Base-by-base conservation (phyloP, 2,797 vertebrate species). In the Rachycentron canadum region DNA sequence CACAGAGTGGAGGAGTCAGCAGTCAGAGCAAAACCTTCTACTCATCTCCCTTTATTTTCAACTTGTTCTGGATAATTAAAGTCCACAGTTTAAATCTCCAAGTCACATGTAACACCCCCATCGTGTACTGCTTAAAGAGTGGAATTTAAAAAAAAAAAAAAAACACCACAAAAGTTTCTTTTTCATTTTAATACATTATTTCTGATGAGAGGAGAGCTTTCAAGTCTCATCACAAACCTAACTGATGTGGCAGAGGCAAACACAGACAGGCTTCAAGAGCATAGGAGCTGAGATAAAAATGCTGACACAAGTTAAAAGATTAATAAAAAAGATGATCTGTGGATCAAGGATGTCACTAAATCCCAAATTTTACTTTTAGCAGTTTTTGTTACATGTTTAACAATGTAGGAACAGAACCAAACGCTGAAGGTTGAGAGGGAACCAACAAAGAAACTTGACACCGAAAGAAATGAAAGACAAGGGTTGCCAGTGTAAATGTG, bases 171-270 rank as follows among this genome's bases (percentile, higher is more conserved):
- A 34, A 34, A 52, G 5, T 8, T 73, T 45, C 2, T 19, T 69
- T 78, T 25, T 17, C 21, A 21, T 23, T 86, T 78, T 74, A 77
- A 67, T 78, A 30, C 7, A 36, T 73, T 34, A 60, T 78, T 69
- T 79, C 56, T 79, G 80, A 81, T 25, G 65, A 72, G 60, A 69
- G 52, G 41, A 78, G 77, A 30, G 0, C 16, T 56, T 76, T 76
- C 41, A 34, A 36, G 76, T 79, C 68, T 80, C 73, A 56, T 74
- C 56, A 61, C 49, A 63, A 56, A 76, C 69, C 21, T n/a, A 45
- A 67, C 38, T 13, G 49, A 76, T 19, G 36, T 17, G 30, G 72
- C 52, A 79, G 50, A 65, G 69, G 47, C 30, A 80, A 76, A 52
- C 14, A 47, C 41, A 60, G 7, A 63, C 17, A 0, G 5, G 45